Evolutionary conservation across 2,113 vertebrate species (phyloP).

Genomic region (Hirundichthys speculiger): DNA sequence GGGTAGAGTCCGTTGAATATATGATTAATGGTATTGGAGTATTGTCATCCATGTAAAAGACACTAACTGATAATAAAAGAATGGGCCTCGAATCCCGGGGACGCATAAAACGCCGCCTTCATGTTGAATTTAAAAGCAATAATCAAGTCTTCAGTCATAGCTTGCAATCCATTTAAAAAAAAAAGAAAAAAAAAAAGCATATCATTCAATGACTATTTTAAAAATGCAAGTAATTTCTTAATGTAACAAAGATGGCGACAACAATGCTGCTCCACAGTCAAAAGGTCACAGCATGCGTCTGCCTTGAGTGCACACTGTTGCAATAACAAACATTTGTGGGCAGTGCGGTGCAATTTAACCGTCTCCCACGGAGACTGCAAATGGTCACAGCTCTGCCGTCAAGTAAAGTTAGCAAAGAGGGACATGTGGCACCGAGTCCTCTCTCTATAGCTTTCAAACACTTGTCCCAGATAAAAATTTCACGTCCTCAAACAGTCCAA

Average conservation of each 20-base stretch:
- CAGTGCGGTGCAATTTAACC: conserved; percentile 29
- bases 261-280: conserved; percentile 65
- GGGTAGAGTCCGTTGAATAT: too few relatives aligned
- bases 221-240: conserved; percentile 57
- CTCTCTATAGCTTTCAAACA: conserved; percentile 33
- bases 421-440: conserved; percentile 41
- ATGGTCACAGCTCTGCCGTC: conserved; percentile 57
- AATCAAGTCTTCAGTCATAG: conserved; percentile 55
- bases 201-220: conserved; percentile 34
- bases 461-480: conserved; percentile 39
- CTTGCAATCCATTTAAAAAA: conserved; percentile 33
- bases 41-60: too few relatives aligned
- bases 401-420: conserved; percentile 63
- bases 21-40: too few relatives aligned
- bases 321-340: conserved; percentile 60
- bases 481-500: conserved; percentile 60
- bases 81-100: conserved; percentile 28
- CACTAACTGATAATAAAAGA: conserved; percentile 9
- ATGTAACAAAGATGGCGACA: conserved; percentile 65
- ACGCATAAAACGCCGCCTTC: conserved; percentile 18
- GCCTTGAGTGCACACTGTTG: conserved; percentile 68
- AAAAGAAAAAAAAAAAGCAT: conserved; percentile 31
- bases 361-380: conserved; percentile 30
- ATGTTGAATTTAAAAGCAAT: conserved; percentile 13
- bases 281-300: conserved; percentile 71